Percentiles rank a stretch among this genome's conserved stretches.
Evolutionary conservation across 2,113 vertebrate genomes (phyloP).

Genomic region (Hydrochoerus hydrochaeris): DNA sequence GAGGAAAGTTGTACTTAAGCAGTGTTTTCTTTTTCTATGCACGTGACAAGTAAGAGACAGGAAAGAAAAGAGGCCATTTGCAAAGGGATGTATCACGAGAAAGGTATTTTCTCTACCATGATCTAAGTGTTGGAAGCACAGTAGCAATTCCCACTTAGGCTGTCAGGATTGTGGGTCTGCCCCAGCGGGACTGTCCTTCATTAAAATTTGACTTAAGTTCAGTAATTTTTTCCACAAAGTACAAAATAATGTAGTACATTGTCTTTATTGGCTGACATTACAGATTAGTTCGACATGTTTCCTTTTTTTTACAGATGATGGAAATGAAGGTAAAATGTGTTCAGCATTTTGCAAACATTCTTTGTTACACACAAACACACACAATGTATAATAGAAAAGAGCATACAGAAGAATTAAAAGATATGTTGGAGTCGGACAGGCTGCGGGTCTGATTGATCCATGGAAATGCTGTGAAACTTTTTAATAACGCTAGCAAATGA

Average conservation of each 20-base stretch:
- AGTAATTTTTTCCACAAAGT: slow-evolving; percentile 73
- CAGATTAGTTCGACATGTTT: slow-evolving; percentile 76
- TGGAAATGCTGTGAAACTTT: slow-evolving; percentile 64
- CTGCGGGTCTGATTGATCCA: slow-evolving; percentile 56
- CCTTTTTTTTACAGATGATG: slow-evolving; percentile 72
- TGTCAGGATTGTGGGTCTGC: not conserved
- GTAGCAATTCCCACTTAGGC: not conserved
- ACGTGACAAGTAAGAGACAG: slow-evolving; percentile 48
- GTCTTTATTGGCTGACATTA: slow-evolving; percentile 79
- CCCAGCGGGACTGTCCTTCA: not conserved
- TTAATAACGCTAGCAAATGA: slow-evolving; percentile 19
- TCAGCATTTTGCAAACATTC: slow-evolving; percentile 78
- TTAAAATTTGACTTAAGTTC: slow-evolving; percentile 48
- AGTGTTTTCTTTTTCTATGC: not conserved
- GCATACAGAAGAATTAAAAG: slow-evolving; percentile 76
- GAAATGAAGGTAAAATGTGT: slow-evolving; percentile 74
- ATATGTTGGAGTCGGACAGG: slow-evolving; percentile 61
- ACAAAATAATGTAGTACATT: slow-evolving; percentile 75
- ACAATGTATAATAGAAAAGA: slow-evolving; percentile 79
- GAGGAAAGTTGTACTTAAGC: not conserved
- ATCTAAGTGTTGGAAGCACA: slow-evolving; percentile 59
- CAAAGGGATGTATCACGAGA: not conserved
- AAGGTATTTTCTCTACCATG: slow-evolving; percentile 58
- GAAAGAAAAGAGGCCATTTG: slow-evolving; percentile 53
- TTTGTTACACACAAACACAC: slow-evolving; percentile 81